Base-by-base conservation (phyloP, 2,888 invertebrate species). In the Magallana nippona region DNA sequence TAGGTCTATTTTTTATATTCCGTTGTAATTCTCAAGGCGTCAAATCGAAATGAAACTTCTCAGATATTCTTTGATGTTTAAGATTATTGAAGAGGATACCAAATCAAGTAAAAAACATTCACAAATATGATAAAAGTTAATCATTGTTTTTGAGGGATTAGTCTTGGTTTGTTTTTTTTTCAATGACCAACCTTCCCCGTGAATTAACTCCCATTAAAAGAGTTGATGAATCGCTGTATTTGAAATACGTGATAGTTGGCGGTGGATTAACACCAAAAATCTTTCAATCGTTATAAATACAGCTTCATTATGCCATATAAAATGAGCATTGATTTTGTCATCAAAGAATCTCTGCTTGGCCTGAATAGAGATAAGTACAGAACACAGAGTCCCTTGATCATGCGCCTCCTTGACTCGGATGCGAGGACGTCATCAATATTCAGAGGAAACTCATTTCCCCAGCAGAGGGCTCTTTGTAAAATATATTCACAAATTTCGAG, bases 311-410 rank as follows among this genome's bases (percentile, higher is more conserved):
- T 71, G 71, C 71, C 71, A 71, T 71, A 71, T 71, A 71, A 71
- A 71, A 71, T 71, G 71, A 71, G 71, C 32, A 71, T 71, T 71
- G 71, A 71, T 71, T 71, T 71, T 71, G 22, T 17, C 71, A 71
- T 71, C 71, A 71, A 71, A 71, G 27, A 71, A 71, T 71, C 15
- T 71, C 32, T 11, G 71, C 13, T 22, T 71, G 71, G 71, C 27
- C 71, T 71, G 71, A 71, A 71, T 71, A 71, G 22, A 71, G 71
- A 71, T 71, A 71, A 71, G 71, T 71, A 71, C 71, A 11, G 71
- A 13, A 71, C 71, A 71, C 71, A 71, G 17, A 32, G 32, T 11
- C 22, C 71, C 71, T 71, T 71, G 71, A 71, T 71, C 71, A 71
- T 71, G 15, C 27, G 71, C 27, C 32, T 71, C 32, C 27, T 71